Evolutionary conservation across 2,113 vertebrate genomes (phyloP).

Genomic region (Rhineura floridana): DNA sequence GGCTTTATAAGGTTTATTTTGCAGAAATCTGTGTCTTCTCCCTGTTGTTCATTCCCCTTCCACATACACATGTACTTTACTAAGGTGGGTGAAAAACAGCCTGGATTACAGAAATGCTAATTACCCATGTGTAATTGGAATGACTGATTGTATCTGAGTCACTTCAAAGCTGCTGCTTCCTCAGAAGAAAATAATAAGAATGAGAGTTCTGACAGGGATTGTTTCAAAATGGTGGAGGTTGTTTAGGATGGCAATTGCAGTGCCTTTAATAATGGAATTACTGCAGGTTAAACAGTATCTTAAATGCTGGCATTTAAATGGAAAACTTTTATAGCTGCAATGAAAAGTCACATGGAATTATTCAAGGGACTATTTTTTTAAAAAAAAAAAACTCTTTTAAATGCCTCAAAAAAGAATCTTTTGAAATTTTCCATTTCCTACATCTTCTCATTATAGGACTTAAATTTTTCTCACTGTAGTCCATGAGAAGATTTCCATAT

Average conservation of each 20-base stretch:
- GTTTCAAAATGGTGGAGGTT: conserved; percentile 44
- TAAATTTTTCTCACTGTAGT: neutral
- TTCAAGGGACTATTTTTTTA: conserved; percentile 1
- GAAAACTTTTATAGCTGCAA: conserved; percentile 32
- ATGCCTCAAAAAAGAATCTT: neutral
- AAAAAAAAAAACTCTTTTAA: neutral
- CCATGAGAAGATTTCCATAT: neutral
- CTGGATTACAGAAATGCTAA: conserved; percentile 37
- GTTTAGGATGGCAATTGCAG: conserved; percentile 38
- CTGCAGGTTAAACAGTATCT: conserved; percentile 31
- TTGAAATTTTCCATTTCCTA: conserved; percentile 17
- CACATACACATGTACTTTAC: conserved; percentile 2
- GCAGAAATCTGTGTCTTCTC: neutral
- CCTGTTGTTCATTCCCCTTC: neutral
- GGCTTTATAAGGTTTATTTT: neutral
- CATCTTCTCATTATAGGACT: neutral
- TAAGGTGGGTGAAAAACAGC: conserved; percentile 22
- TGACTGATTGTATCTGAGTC: conserved; percentile 29
- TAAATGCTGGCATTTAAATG: conserved; percentile 31
- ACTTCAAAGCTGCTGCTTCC: conserved; percentile 53
- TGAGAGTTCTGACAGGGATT: conserved; percentile 43
- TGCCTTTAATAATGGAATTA: conserved; percentile 57
- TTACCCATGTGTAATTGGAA: conserved; percentile 44
- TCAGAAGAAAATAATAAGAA: conserved; percentile 59
- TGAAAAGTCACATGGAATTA: conserved; percentile 34